phyloP scores from a whole-genome alignment of 2,113 vertebrate genomes.

The Bostrychus sinensis region DNA sequence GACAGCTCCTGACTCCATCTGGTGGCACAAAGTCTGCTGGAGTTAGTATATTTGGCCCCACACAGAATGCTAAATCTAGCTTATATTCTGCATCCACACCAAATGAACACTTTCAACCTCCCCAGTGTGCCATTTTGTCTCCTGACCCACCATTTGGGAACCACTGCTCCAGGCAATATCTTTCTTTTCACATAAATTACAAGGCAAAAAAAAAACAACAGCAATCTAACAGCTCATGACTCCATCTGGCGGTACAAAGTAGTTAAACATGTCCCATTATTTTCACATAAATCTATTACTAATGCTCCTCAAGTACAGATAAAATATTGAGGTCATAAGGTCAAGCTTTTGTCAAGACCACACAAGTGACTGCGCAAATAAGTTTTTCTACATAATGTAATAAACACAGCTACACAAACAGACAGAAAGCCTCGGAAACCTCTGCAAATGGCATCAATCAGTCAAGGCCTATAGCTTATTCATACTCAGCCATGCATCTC shows the following conservation, averaged over 20 bases:
- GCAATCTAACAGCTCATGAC: not conserved
- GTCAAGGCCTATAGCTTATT: slow-evolving; percentile 27
- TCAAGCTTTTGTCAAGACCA: slow-evolving; percentile 1
- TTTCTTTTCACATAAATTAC: not conserved
- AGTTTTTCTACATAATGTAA: slow-evolving; percentile 14
- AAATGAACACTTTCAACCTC: too few relatives aligned
- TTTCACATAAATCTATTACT: not conserved
- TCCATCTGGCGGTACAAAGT: not conserved
- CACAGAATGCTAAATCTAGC: too few relatives aligned
- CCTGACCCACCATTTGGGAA: not conserved
- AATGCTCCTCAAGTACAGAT: not conserved
- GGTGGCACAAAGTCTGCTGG: too few relatives aligned
- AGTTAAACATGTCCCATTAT: not conserved
- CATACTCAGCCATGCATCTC: slow-evolving; percentile 3
- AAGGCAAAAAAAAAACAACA: not conserved
- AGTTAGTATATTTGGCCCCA: too few relatives aligned
- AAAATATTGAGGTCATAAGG: not conserved
- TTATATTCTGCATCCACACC: too few relatives aligned
- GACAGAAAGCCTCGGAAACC: not conserved
- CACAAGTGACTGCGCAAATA: slow-evolving; percentile 17
- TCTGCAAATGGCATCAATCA: slow-evolving; percentile 40
- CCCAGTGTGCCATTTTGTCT: too few relatives aligned
- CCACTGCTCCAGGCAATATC: not conserved
- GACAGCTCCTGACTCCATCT: too few relatives aligned
- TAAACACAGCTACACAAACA: slow-evolving; percentile 5